phyloP scores from a whole-genome alignment of 2,113 vertebrate species.

The Sclerurus mexicanus region DNA sequence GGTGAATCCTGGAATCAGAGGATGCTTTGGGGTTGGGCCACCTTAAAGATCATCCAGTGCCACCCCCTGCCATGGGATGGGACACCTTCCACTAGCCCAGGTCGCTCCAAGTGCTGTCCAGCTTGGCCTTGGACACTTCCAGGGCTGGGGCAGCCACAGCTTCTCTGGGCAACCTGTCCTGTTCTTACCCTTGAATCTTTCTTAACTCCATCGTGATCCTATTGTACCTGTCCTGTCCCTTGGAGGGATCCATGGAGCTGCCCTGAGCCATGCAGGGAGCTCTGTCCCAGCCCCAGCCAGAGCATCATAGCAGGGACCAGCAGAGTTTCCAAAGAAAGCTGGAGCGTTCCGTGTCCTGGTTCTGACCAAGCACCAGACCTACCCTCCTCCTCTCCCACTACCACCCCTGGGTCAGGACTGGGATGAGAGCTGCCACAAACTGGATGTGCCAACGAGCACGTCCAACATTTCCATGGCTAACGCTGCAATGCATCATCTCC shows the following conservation, averaged over 20 bases:
- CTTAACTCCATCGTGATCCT: too few species aligned
- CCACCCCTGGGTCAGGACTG: neutral
- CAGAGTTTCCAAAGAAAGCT: neutral
- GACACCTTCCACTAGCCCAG: neutral
- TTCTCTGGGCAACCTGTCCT: neutral
- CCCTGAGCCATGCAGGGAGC: neutral
- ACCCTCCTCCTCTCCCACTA: too few species aligned
- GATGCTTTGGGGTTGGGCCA: neutral
- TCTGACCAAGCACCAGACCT: accelerated
- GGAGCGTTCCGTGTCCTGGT: too few species aligned
- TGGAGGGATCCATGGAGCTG: too few species aligned
- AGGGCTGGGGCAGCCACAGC: neutral
- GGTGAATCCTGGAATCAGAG: too few species aligned
- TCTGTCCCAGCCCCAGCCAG: neutral
- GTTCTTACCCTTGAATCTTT: neutral
- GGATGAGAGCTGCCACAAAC: neutral
- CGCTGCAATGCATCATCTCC: neutral
- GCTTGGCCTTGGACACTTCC: neutral
- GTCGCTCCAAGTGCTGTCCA: neutral
- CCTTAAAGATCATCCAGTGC: neutral
- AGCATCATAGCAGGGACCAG: neutral
- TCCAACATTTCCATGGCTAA: neutral
- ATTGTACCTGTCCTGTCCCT: too few species aligned
- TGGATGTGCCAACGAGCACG: neutral
- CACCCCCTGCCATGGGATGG: neutral